A percentile compares a stretch with the other conserved stretches of the same genome.
phyloP scores from a whole-genome alignment of 1,140 invertebrate species.

The Drosophila burlai region DNA sequence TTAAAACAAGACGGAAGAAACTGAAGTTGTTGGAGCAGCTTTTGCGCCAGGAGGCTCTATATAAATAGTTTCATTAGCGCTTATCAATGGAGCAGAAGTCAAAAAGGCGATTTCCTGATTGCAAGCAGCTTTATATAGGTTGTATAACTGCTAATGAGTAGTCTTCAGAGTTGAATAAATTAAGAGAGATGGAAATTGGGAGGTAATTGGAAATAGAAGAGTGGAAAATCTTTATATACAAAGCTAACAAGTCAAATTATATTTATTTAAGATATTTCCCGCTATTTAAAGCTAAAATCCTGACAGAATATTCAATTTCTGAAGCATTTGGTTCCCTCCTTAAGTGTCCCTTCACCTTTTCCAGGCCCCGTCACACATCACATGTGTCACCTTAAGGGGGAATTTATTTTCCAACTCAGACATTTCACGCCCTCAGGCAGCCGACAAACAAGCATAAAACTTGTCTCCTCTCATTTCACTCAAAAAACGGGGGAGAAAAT shows the following conservation, averaged over 20 bases:
- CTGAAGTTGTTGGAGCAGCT: conserved; percentile 14
- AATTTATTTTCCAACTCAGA: conserved; percentile 45
- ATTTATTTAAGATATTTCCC: neutral
- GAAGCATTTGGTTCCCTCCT: neutral
- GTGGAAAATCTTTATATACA: neutral
- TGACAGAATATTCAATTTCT: conserved; percentile 15
- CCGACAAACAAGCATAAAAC: conserved; percentile 60
- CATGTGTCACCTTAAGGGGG: conserved; percentile 51
- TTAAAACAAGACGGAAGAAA: conserved; percentile 50
- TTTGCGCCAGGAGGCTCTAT: conserved; percentile 3
- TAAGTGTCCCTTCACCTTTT: conserved; percentile 8
- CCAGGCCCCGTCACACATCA: conserved; percentile 14
- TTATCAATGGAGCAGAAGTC: conserved; percentile 19
- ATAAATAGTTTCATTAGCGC: conserved; percentile 36
- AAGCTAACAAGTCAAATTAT: neutral
- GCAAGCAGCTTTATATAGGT: neutral
- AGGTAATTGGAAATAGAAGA: neutral
- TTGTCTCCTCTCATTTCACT: conserved; percentile 46
- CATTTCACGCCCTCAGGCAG: conserved; percentile 48
- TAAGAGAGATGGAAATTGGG: neutral
- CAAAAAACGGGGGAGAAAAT: conserved; percentile 18
- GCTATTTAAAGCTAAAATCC: neutral
- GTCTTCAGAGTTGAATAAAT: neutral
- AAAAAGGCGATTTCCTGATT: conserved; percentile 27
- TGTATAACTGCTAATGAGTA: conserved; percentile 16